Evolutionary conservation across 2,888 invertebrate genomes (phyloP), one percentile per base, ranked within the genome.

Genomic region (Eupithecia exiguata): DNA sequence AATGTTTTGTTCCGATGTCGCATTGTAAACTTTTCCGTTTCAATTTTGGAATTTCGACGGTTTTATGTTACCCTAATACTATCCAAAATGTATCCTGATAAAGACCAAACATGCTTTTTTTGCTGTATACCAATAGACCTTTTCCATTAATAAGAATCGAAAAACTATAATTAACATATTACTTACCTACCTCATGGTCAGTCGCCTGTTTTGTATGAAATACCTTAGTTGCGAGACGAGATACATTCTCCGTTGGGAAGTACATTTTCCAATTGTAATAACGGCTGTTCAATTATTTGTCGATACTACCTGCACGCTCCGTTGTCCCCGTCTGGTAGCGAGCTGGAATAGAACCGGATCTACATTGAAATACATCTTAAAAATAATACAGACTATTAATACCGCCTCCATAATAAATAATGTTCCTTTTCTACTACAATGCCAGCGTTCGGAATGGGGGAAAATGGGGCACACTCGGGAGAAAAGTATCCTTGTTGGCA

Each of bases 321-420:
- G 91, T 92, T 91, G 86, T 12, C 12, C 58, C 25, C 25, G 58
- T 25, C 58, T 25, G 10, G 53, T 53, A 21, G 53, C 53, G n/a
- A 53, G 49, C 9, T 21, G 12, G 58, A 58, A 58, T 58, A 58
- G 89, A 89, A 88, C 90, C 88, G 88, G 89, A 89, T 61, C 62
- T 12, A 88, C 91, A 91, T 91, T 88, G 85, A 88, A 88, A 90
- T 91, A 91, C 90, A 90, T 91, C 89, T 91, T 92, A 92, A 91
- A 92, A 93, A 93, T 92, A 93, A 92, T 91, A 87, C 85, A 88
- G 89, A 88, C 91, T 92, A 92, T 91, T 92, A 82, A 89, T 86
- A 85, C 88, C 84, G 85, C 82, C 84, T 89, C 87, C 89, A 88
- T 89, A 91, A 88, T 7, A 90, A 91, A 91, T 92, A 92, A 91